phyloP scores from a whole-genome alignment of 2,888 invertebrate genomes.

The Thera britannica region DNA sequence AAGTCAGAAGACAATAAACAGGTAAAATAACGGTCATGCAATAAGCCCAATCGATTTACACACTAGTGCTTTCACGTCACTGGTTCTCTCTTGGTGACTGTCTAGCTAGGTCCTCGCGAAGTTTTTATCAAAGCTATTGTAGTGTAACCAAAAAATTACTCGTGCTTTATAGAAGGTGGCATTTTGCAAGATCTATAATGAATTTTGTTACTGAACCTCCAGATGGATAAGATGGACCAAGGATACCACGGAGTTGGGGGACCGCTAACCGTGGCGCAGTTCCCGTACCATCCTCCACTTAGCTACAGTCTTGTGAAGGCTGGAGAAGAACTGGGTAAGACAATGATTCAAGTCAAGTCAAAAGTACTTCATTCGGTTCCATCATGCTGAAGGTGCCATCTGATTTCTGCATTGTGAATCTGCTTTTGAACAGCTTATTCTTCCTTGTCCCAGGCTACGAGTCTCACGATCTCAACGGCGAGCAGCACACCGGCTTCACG shows the following conservation, averaged over 20 bases:
- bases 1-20: conserved; percentile 92
- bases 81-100: background rate
- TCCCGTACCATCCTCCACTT: conserved; percentile 94
- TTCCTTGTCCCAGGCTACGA: conserved; percentile 85
- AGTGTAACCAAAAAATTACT: background rate
- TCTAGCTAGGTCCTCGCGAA: background rate
- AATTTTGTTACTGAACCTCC: conserved; percentile 25
- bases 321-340: conserved; percentile 89
- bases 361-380: too few species aligned
- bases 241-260: conserved; percentile 92
- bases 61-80: too few species aligned
- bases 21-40: conserved; percentile 12
- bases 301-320: conserved; percentile 91
- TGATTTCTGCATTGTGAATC: background rate
- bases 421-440: background rate
- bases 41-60: too few species aligned
- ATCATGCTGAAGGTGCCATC: too few species aligned
- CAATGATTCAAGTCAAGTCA: too few species aligned
- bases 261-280: conserved; percentile 90
- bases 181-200: background rate
- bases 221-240: conserved; percentile 88
- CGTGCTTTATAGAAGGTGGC: background rate
- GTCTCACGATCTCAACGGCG: conserved; percentile 92
- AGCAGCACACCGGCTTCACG: conserved; percentile 91
- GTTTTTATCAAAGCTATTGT: background rate